Conservation (phyloP, 2,797 vertebrate species). For the Dicrostonyx torquatus region DNA sequence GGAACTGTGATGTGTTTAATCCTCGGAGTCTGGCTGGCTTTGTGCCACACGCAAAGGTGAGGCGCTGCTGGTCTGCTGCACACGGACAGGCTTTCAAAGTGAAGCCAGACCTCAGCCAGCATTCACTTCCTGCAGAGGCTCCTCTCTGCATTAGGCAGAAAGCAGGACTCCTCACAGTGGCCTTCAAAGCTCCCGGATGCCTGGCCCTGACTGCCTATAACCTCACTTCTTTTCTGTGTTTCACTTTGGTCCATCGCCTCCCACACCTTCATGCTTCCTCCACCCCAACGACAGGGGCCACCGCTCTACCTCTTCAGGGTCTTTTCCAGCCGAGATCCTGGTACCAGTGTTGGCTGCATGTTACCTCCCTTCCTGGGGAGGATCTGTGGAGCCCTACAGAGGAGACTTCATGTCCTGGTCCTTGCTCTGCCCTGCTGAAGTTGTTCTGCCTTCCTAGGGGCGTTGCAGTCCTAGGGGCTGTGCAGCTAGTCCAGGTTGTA, state of each 20-base stretch:
- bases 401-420: too few relatives aligned
- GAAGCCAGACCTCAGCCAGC: not conserved
- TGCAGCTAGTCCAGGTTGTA: not conserved
- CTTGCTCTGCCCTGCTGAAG: not conserved
- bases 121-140: too few relatives aligned
- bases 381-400: rapidly evolving
- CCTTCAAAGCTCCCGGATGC: not conserved
- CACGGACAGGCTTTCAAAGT: not conserved
- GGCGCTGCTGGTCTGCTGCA: rapidly evolving
- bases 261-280: not conserved
- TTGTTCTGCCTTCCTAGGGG: too few relatives aligned
- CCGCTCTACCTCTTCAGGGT: not conserved
- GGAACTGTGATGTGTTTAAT: not conserved
- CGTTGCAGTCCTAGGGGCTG: rapidly evolving
- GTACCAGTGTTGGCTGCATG: too few relatives aligned
- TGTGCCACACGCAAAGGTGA: not conserved
- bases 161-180: too few relatives aligned
- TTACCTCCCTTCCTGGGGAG: not conserved
- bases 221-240: not conserved
- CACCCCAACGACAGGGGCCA: not conserved
- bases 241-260: rapidly evolving
- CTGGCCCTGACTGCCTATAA: not conserved
- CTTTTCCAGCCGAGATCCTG: not conserved
- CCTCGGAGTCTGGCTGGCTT: not conserved
- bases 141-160: not conserved